phyloP scores from a whole-genome alignment of 2,797 vertebrate species.

The Kryptopterus vitreolus region DNA sequence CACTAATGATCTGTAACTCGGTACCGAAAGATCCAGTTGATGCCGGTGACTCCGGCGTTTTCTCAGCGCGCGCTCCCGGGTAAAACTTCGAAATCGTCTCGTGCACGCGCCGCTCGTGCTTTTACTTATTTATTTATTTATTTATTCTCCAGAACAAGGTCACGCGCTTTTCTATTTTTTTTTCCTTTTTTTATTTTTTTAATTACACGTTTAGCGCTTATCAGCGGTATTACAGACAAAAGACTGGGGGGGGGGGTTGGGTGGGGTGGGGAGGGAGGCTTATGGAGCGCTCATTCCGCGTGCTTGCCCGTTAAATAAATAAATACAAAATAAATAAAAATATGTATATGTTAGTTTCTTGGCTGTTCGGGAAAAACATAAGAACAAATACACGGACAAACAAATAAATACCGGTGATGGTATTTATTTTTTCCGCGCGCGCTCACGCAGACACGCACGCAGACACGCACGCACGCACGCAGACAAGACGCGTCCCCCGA shows the following conservation, averaged over 20 bases:
- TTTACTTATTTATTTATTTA: neutral
- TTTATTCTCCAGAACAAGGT: neutral
- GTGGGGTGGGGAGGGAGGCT: no score
- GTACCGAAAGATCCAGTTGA: no score
- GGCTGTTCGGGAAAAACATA: no score
- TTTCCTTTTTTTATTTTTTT: neutral
- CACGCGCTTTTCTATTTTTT: neutral
- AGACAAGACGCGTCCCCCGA: slow-evolving; percentile 15
- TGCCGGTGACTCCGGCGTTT: no score
- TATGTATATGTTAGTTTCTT: no score
- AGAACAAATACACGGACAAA: no score
- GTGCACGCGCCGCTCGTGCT: neutral
- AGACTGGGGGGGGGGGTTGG: no score
- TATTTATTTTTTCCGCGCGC: neutral
- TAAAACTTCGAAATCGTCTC: no score
- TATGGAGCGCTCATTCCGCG: neutral
- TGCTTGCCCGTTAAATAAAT: no score
- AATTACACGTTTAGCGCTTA: neutral
- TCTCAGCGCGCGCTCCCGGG: no score
- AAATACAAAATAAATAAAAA: no score
- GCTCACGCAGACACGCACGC: neutral
- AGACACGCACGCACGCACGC: neutral
- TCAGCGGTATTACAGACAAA: neutral
- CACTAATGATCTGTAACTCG: no score
- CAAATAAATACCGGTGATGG: neutral